A percentile compares a stretch with the other conserved stretches of the same genome.
Evolutionary conservation across 2,113 vertebrate genomes (phyloP).

Genomic region (Pyxicephalus adspersus): DNA sequence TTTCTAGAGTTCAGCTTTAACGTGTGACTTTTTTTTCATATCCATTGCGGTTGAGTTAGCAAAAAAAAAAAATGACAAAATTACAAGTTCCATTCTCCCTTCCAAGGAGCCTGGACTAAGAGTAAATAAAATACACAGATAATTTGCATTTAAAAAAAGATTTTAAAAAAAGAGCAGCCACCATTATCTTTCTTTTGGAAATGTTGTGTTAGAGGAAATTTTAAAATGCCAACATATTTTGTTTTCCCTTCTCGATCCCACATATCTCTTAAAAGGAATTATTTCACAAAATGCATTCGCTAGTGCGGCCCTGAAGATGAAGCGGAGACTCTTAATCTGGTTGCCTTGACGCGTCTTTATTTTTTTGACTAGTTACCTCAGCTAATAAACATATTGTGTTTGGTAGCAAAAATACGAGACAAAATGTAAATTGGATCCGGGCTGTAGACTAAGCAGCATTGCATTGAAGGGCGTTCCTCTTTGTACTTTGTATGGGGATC

Average conservation of each 20-base stretch:
- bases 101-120: neutral
- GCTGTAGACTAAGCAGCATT: slow-evolving; percentile 60
- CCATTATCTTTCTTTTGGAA: slow-evolving; percentile 11
- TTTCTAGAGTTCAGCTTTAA: no score
- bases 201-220: slow-evolving; percentile 6
- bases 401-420: slow-evolving; percentile 66
- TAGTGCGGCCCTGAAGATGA: slow-evolving; percentile 67
- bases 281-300: slow-evolving; percentile 60
- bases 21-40: no score
- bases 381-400: slow-evolving; percentile 63
- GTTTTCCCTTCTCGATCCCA: neutral
- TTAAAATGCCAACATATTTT: slow-evolving; percentile 18
- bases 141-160: neutral
- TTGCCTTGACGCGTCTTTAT: slow-evolving; percentile 50
- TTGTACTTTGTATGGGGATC: slow-evolving; percentile 31
- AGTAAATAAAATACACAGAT: neutral
- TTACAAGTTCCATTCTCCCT: neutral
- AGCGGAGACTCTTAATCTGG: slow-evolving; percentile 63
- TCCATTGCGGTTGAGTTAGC: no score
- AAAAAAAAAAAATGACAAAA: no score
- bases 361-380: slow-evolving; percentile 57
- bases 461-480: slow-evolving; percentile 57
- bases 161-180: neutral
- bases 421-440: slow-evolving; percentile 66
- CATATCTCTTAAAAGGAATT: slow-evolving; percentile 50